These are phyloP conservation scores for Callinectes sapidus DNA, from an alignment of 2,888 invertebrate species.

Conservation along the genomic window DNA sequence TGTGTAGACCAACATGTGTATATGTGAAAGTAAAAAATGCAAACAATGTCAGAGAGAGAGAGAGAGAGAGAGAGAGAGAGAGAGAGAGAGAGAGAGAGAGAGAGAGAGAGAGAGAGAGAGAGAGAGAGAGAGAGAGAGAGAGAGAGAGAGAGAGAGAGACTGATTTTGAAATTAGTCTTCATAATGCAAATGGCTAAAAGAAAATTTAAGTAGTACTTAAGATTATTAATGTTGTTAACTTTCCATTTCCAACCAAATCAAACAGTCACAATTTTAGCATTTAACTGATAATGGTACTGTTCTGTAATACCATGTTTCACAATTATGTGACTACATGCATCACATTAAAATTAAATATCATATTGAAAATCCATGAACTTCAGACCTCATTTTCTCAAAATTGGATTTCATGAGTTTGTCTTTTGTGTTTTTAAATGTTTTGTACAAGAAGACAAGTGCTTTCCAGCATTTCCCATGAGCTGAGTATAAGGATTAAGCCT, in stretches of 20 bases:
- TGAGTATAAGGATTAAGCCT: not conserved
- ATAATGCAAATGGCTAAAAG: too few relatives aligned
- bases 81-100: not conserved
- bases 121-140: not conserved
- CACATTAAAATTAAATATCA: not conserved
- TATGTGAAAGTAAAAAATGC: not conserved
- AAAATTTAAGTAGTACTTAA: too few relatives aligned
- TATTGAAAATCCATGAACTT: not conserved
- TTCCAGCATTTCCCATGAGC: not conserved
- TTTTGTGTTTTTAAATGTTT: not conserved
- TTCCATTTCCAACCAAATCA: too few relatives aligned
- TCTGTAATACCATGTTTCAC: not conserved
- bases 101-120: conserved; percentile 17
- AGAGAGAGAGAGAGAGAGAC: not conserved
- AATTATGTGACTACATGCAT: not conserved
- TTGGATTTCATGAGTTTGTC: not conserved
- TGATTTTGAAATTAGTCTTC: too few relatives aligned
- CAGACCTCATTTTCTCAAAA: not conserved
- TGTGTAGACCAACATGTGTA: not conserved
- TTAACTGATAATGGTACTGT: not conserved
- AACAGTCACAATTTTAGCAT: not conserved
- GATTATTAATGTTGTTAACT: too few relatives aligned
- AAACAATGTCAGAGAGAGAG: not conserved
- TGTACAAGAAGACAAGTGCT: not conserved
- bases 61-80: not conserved